Percentiles rank a stretch among this genome's conserved stretches.
Conservation (phyloP, 2,113 vertebrate species). For the Andinoacara biseriatus region DNA sequence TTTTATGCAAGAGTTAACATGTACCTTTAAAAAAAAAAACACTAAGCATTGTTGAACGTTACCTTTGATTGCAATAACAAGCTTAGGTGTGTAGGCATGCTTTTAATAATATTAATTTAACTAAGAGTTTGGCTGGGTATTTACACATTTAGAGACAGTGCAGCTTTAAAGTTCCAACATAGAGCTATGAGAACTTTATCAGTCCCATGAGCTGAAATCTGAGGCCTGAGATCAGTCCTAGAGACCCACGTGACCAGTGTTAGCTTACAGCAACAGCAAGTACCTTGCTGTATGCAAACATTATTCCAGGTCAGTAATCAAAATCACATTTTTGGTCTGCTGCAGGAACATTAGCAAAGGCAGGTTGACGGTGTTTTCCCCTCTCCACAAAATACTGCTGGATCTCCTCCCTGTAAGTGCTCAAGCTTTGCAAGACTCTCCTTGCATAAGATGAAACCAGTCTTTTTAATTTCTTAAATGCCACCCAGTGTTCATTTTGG, state of each 20-base stretch:
- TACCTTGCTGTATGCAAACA: conserved; percentile 20
- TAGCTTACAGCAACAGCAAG: conserved; percentile 21
- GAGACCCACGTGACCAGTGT: conserved; percentile 48
- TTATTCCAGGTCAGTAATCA: conserved; percentile 38
- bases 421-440: conserved; percentile 1
- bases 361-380: conserved; percentile 23
- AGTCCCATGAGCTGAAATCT: conserved; percentile 22
- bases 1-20: not conserved
- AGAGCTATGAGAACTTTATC: conserved; percentile 12
- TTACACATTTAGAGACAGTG: not conserved
- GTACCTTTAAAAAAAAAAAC: not conserved
- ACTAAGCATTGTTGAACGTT: conserved; percentile 16
- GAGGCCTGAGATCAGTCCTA: conserved; percentile 18
- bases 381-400: conserved; percentile 27
- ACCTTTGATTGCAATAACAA: not conserved
- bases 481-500: not conserved
- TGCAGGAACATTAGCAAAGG: conserved; percentile 46
- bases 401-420: conserved; percentile 21
- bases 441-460: conserved; percentile 22
- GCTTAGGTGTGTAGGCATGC: not conserved
- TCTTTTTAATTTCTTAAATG: not conserved
- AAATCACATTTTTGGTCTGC: conserved; percentile 51
- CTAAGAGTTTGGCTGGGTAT: not conserved
- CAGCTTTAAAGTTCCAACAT: conserved; percentile 3
- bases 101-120: not conserved